Evolutionary conservation across 2,888 invertebrate species (phyloP).

Genomic region (Athalia cordata): DNA sequence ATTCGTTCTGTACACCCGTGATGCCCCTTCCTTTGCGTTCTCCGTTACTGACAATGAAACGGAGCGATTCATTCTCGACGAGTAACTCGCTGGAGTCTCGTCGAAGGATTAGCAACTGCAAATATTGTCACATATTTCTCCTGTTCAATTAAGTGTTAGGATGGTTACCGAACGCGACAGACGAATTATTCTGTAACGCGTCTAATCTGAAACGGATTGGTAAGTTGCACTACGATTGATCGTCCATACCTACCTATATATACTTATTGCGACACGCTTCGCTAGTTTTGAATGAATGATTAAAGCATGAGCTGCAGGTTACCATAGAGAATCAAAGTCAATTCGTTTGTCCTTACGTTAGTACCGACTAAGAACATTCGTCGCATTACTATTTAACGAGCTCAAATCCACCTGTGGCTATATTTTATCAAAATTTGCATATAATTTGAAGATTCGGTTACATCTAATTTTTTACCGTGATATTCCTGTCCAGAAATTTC

Average conservation of each 20-base stretch:
- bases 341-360: not conserved
- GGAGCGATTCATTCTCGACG: slow-evolving; percentile 21
- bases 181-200: not conserved
- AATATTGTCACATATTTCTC: slow-evolving; percentile 46
- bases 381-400: too few species aligned
- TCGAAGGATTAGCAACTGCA: slow-evolving; percentile 48
- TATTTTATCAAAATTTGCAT: too few species aligned
- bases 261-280: not conserved
- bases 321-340: slow-evolving; percentile 12
- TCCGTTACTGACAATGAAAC: slow-evolving; percentile 25
- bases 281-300: slow-evolving; percentile 26
- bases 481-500: too few species aligned
- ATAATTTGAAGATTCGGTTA: too few species aligned
- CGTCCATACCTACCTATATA: not conserved
- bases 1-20: slow-evolving; percentile 17
- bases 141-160: slow-evolving; percentile 38
- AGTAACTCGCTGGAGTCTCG: slow-evolving; percentile 48
- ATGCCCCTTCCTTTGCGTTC: slow-evolving; percentile 37
- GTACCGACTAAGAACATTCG: too few species aligned
- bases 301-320: slow-evolving; percentile 7
- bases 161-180: not conserved
- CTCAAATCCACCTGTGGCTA: too few species aligned
- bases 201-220: slow-evolving; percentile 1
- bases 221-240: slow-evolving; percentile 19
- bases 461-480: too few species aligned